Evolutionary conservation across 1,140 invertebrate species (phyloP).

Genomic region (Zophobas morio): DNA sequence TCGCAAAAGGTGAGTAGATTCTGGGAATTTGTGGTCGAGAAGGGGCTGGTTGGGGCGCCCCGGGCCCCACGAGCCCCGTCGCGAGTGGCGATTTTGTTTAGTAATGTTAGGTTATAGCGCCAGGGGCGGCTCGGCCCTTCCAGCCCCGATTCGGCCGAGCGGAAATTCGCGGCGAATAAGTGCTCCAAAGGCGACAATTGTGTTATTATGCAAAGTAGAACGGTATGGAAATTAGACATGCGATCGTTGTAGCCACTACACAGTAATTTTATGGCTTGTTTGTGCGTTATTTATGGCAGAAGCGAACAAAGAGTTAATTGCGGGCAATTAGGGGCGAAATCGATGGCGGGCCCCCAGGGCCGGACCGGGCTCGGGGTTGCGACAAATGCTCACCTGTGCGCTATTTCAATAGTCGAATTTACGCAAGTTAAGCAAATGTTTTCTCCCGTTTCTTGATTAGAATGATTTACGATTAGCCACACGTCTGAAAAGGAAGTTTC

Average conservation of each 20-base stretch:
- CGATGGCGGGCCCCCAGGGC: background rate
- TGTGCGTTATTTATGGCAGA: conserved; percentile 37
- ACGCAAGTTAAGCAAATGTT: no score
- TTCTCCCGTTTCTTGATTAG: no score
- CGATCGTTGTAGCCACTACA: conserved; percentile 17
- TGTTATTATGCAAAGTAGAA: conserved; percentile 13
- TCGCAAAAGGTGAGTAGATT: conserved; percentile 51
- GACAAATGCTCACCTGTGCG: background rate
- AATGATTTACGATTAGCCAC: background rate
- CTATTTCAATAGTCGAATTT: no score
- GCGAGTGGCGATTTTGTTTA: conserved; percentile 16
- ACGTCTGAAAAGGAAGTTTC: background rate
- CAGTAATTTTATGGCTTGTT: conserved; percentile 40
- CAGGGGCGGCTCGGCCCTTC: conserved; percentile 7
- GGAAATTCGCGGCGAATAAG: conserved; percentile 5
- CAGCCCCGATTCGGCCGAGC: background rate
- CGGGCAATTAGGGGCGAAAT: conserved; percentile 18
- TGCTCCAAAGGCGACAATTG: conserved; percentile 19
- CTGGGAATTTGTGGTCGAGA: background rate
- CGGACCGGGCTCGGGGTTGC: background rate
- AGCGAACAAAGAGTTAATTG: conserved; percentile 41
- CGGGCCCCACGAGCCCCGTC: no score
- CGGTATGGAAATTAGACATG: conserved; percentile 22
- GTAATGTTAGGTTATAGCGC: conserved; percentile 25
- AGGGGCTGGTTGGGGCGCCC: no score